Evolutionary conservation across 1,140 invertebrate species (phyloP), one percentile per base, ranked within the genome.

Genomic region (Lordiphosa clarofinis): DNA sequence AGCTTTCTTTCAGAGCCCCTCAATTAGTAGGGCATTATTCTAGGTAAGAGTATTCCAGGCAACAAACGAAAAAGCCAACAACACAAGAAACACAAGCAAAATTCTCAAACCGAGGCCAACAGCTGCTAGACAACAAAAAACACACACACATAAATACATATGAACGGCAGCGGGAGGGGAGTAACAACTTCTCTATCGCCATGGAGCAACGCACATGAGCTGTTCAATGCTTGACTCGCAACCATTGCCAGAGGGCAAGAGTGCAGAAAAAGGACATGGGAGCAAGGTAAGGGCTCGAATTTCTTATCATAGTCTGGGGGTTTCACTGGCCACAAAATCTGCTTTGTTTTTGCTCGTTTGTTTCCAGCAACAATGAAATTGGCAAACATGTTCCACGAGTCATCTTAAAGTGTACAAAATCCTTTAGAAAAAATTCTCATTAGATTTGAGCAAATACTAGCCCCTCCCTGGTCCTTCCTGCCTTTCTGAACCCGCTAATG

Each of bases 391-490:
- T 67, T 40, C 43, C 43, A 19, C 36, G 3, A 67, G 63, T 52
- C 42, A 67, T 53, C 31, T 52, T 33, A 43, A 48, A 37, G 28
- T 31, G 28, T 2, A 54, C 49, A 48, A 65, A 54, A 42, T 43
- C 31, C 37, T 36, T 28, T 35, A 38, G 60, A 13, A 21, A 35
- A 66, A 70, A 58, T 75, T 63, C 66, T 81, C 75, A 79, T 79
- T 79, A 79, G 71, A 67, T 74, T 71, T 67, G 67, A 57, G 44
- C 57, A 81, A 75, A 81, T 70, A 79, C 66, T 66, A 43, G 13
- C 21, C 21, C 21, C 21, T 38, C 42, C 35, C 24, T 33, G 21
- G 0, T 24, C 5, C 21, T 24, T 24, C 19, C 7, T 44, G 21
- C 21, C 21, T 24, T 10, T 24, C 15, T 2, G 31, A 3, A n/a